Percentiles rank a stretch among this genome's conserved stretches.
phyloP scores from a whole-genome alignment of 1,140 invertebrate genomes.

The Diploscapter pachys region DNA sequence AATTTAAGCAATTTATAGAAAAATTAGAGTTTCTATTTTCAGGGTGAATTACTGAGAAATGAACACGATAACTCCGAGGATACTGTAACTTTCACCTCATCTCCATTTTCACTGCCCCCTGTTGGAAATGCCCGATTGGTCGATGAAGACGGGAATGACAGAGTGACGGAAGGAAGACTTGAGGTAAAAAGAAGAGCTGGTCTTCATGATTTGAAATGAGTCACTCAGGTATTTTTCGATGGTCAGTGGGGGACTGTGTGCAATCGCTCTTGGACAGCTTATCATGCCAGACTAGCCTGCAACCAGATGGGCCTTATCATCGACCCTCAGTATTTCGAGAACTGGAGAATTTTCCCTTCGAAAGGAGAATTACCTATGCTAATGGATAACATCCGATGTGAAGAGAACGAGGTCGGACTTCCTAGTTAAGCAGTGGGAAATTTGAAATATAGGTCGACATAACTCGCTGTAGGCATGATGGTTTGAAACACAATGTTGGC shows the following conservation, averaged over 20 bases:
- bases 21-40: conserved; percentile 48
- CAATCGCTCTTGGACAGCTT: conserved; percentile 89
- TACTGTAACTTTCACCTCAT: conserved; percentile 50
- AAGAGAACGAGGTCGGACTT: conserved; percentile 70
- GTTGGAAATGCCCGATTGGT: conserved; percentile 51
- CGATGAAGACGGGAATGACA: conserved; percentile 49
- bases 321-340: conserved; percentile 87
- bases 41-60: conserved; percentile 55
- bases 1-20: conserved; percentile 17
- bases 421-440: not conserved
- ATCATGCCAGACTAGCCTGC: conserved; percentile 85
- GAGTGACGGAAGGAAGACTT: conserved; percentile 61
- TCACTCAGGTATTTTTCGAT: conserved; percentile 67
- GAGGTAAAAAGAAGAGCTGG: conserved; percentile 56
- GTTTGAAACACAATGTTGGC: conserved; percentile 63
- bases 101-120: conserved; percentile 40
- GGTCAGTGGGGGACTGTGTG: conserved; percentile 91
- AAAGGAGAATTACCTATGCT: conserved; percentile 53
- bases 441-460: conserved; percentile 70
- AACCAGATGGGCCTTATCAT: conserved; percentile 87
- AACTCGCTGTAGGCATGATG: conserved; percentile 76
- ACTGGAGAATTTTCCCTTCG: conserved; percentile 45
- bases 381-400: conserved; percentile 80
- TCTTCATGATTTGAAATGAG: conserved; percentile 3
- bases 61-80: conserved; percentile 43